Conservation (phyloP, 53 echinoderm and acorn worm species). For the Luidia sarsii region DNA sequence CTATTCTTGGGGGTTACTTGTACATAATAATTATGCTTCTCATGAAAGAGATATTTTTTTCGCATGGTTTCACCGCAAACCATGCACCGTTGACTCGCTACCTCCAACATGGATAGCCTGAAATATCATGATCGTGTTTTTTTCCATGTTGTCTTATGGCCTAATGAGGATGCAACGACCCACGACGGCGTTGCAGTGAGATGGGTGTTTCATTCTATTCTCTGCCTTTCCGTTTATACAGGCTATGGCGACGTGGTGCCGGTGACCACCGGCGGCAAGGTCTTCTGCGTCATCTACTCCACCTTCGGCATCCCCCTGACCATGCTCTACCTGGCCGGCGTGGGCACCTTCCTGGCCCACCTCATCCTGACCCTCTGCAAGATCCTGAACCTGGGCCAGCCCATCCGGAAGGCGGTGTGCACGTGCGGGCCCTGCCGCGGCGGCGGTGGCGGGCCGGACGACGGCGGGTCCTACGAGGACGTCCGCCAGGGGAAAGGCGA, state of each 20-base stretch:
- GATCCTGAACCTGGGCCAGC: conserved; percentile 34
- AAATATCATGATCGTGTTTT: no score
- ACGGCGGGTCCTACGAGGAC: background rate
- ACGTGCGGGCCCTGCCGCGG: background rate
- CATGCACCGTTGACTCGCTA: no score
- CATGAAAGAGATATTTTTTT: no score
- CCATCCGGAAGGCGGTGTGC: conserved; percentile 15
- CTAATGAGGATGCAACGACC: no score
- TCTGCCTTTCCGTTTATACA: background rate
- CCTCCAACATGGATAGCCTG: no score
- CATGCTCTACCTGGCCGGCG: conserved; percentile 80
- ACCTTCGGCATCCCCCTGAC: conserved; percentile 74
- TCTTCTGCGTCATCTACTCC: conserved; percentile 70
- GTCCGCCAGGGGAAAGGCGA: background rate
- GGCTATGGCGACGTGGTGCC: conserved; percentile 88
- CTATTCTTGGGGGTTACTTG: no score
- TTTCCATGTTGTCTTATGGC: no score
- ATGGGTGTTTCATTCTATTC: no score
- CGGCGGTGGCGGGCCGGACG: background rate
- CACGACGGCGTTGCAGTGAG: no score
- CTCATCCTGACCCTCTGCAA: conserved; percentile 30
- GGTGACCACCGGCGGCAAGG: conserved; percentile 54
- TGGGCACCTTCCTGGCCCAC: conserved; percentile 74
- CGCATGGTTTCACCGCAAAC: no score
- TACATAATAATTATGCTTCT: no score